Evolutionary conservation across 1,140 invertebrate genomes (phyloP).

Genomic region (Eurosta solidaginis): DNA sequence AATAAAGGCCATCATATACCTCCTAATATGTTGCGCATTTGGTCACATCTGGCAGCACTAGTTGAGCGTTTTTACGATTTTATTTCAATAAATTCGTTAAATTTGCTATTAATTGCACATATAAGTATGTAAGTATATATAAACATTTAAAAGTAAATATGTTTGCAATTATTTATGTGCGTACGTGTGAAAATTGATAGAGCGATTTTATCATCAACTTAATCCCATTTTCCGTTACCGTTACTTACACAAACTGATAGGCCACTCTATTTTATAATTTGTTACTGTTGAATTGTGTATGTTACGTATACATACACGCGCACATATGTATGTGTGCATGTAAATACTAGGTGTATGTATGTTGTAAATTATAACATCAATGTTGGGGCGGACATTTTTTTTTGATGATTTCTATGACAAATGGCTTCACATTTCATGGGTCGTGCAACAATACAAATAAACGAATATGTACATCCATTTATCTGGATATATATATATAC

Average conservation of each 20-base stretch:
- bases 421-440: constrained; percentile 7
- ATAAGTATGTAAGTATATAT: not conserved
- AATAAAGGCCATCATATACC: too few relatives aligned
- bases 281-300: not conserved
- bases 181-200: not conserved
- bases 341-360: too few relatives aligned
- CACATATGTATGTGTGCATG: not conserved
- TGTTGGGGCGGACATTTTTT: too few relatives aligned
- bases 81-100: too few relatives aligned
- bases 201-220: not conserved
- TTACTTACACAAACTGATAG: not conserved
- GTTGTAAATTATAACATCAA: too few relatives aligned
- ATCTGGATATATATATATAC: too few relatives aligned
- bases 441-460: constrained; percentile 16
- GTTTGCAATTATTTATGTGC: not conserved
- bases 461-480: not conserved
- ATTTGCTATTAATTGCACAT: too few relatives aligned
- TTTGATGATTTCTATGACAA: not conserved
- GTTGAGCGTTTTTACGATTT: too few relatives aligned
- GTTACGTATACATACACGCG: not conserved
- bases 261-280: not conserved
- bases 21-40: too few relatives aligned
- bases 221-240: constrained; percentile 5
- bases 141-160: not conserved
- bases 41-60: too few relatives aligned